Base-by-base conservation (phyloP, 2,113 vertebrate species). In the Macroglossus sobrinus region DNA sequence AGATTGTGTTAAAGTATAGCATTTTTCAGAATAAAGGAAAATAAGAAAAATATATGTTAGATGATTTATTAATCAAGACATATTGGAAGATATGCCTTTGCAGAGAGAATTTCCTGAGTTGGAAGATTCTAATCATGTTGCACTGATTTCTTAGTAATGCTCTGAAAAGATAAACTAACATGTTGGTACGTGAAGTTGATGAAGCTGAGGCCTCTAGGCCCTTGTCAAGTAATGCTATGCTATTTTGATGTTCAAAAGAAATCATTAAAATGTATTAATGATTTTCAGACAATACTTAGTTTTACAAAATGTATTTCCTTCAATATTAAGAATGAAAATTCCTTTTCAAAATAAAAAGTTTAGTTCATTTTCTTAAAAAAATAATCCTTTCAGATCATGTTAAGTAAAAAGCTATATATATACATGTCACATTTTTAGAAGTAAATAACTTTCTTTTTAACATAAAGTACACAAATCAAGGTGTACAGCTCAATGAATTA, bases 361-460 rank as follows among this genome's bases (percentile, higher is more conserved):
- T 8, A 57, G 3, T 75, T 94, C 24, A 50, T 14, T 57, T 94
- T 82, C 40, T 71, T 19, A 13, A 43, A 71, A 84, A 53, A 86
- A 40, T 10, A 50, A 14, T 50, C 45, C 24, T 71, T 87, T 74
- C 26, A 59, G 47, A 26, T 72, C 45, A 87, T 92, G 68, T 59
- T 81, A 88, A 92, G 38, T 59, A 87, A 66, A 35, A 9, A 92
- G 43, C 15, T 74, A 11, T 40, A 28, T 81, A 74, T 63, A 66
- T 89, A 47, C 28, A 28, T 92, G 40, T 82, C 68, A 92, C 40
- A 59, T 50, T 95, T 88, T 92, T 74, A 89, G 18, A 84, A 40
- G 33, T 47, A 80, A 89, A 66, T 66, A 30, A 40, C 74, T 81
- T 88, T 63, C 1, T 82, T 75, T 61, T 75, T 47, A 72, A 57